phyloP scores from a whole-genome alignment of 2,113 vertebrate species.

The Python bivittatus region DNA sequence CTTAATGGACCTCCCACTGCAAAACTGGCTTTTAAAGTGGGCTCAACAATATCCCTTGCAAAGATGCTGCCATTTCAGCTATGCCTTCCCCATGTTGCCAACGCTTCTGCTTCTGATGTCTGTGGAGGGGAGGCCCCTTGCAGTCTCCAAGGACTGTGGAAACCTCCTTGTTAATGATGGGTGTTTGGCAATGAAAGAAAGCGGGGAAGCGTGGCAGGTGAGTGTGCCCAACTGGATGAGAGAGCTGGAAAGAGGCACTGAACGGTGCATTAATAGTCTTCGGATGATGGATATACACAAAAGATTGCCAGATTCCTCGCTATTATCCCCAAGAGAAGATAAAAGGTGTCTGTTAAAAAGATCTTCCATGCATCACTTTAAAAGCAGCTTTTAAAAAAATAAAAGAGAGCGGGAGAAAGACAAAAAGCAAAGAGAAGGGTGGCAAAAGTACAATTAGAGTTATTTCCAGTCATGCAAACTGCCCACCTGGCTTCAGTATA shows the following conservation, averaged over 20 bases:
- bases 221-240: neutral
- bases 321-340: neutral
- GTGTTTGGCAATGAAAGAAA: neutral
- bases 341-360: slow-evolving; percentile 12
- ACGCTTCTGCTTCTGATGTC: neutral
- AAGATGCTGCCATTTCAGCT: neutral
- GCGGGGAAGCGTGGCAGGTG: rapidly evolving
- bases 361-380: slow-evolving; percentile 4
- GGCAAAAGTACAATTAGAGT: neutral
- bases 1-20: too few relatives aligned
- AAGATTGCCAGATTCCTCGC: neutral
- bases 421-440: neutral
- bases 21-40: neutral
- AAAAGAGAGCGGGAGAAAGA: neutral
- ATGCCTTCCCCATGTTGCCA: neutral
- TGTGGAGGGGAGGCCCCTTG: rapidly evolving
- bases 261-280: neutral
- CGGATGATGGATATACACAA: slow-evolving; percentile 3
- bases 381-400: slow-evolving; percentile 8
- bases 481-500: neutral
- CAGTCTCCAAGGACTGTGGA: neutral
- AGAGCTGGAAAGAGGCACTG: neutral
- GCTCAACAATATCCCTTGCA: neutral
- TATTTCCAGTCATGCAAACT: slow-evolving; percentile 20
- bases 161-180: neutral